phyloP scores from a whole-genome alignment of 2,797 vertebrate species.

The Morus bassanus region DNA sequence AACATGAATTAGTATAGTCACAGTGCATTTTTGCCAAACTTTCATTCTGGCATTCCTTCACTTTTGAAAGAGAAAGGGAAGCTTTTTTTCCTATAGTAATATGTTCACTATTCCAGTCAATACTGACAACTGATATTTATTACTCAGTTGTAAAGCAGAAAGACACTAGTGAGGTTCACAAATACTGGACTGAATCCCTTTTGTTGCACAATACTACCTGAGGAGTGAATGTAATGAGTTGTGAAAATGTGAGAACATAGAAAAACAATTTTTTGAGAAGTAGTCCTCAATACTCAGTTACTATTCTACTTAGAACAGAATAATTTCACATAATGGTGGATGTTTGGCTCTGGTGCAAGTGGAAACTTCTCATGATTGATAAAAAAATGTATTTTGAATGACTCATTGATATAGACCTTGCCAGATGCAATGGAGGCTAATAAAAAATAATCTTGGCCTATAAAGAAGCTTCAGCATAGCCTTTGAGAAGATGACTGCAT shows the following conservation, averaged over 20 bases:
- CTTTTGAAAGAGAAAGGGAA: background rate
- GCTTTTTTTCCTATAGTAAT: background rate
- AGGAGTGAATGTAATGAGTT: background rate
- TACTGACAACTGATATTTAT: background rate
- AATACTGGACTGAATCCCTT: background rate
- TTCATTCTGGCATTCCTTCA: background rate
- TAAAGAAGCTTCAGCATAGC: background rate
- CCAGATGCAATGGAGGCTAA: background rate
- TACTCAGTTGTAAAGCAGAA: background rate
- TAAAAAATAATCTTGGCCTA: background rate
- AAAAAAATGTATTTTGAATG: background rate
- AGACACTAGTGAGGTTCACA: background rate
- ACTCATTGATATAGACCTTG: background rate
- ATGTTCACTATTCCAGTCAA: background rate
- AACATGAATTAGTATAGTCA: background rate
- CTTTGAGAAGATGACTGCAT: background rate
- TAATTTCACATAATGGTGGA: background rate
- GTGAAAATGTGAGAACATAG: background rate
- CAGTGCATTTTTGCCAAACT: background rate
- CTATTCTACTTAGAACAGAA: background rate
- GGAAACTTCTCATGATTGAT: background rate
- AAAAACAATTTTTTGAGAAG: background rate
- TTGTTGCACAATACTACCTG: background rate
- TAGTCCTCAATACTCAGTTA: background rate
- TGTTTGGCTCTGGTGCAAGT: background rate